These are phyloP conservation scores for Campylorhamphus procurvoides DNA, from an alignment of 2,113 vertebrate species.

Conservation along the genomic window DNA sequence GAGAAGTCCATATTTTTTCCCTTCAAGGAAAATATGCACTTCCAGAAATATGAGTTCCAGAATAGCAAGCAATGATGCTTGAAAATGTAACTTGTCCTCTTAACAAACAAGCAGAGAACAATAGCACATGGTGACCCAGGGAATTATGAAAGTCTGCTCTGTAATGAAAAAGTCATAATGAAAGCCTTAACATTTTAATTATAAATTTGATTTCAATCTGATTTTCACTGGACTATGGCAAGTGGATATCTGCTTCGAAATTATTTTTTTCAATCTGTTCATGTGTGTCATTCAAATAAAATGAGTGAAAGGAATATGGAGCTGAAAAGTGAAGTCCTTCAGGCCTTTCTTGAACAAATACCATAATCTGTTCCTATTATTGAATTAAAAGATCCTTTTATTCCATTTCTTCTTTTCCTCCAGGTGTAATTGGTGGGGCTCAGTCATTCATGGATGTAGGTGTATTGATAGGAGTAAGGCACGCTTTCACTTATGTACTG, in stretches of 20 bases:
- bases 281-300: background rate
- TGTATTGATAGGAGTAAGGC: background rate
- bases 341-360: background rate
- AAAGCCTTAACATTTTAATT: background rate
- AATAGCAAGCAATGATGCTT: background rate
- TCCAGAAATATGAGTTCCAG: background rate
- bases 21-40: background rate
- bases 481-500: background rate
- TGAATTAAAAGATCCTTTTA: background rate
- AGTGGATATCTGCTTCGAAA: background rate
- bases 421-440: background rate
- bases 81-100: background rate
- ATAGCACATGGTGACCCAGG: background rate
- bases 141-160: background rate
- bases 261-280: background rate
- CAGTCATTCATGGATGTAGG: background rate
- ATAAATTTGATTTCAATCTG: background rate
- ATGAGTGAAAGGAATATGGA: background rate
- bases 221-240: background rate
- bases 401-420: background rate
- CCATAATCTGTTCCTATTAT: accelerated
- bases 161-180: background rate
- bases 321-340: background rate
- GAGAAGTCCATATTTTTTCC: background rate
- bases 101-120: background rate